Conservation (phyloP, 2,113 vertebrate species). For the Sorex fumeus region DNA sequence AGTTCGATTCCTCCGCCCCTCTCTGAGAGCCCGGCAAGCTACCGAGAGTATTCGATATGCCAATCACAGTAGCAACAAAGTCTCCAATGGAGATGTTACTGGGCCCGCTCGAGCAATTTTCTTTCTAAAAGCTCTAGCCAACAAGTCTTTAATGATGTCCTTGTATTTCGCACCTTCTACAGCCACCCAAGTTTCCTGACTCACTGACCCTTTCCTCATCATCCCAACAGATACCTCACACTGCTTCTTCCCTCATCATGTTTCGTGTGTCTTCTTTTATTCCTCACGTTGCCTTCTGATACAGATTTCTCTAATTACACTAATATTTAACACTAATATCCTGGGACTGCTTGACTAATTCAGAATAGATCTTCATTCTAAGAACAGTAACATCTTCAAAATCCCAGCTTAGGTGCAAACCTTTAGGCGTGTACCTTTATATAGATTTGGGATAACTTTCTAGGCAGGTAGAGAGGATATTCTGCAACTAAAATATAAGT, state of each 20-base stretch:
- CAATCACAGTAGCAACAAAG: too few species aligned
- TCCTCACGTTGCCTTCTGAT: neutral
- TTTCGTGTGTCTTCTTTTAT: neutral
- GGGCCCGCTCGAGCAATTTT: too few species aligned
- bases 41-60: too few species aligned
- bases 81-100: too few species aligned
- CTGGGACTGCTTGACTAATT: neutral
- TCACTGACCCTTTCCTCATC: neutral
- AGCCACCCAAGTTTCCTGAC: neutral
- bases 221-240: neutral
- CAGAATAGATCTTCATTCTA: neutral
- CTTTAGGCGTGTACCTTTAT: too few species aligned
- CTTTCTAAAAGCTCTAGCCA: too few species aligned
- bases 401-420: neutral
- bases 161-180: neutral
- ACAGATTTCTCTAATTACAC: neutral
- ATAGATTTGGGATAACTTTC: too few species aligned
- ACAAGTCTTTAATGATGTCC: too few species aligned
- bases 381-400: neutral
- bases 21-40: too few species aligned
- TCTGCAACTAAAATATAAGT: neutral
- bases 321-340: neutral
- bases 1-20: too few species aligned
- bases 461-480: too few species aligned
- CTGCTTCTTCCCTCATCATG: neutral